phyloP scores from a whole-genome alignment of 2,888 invertebrate species.

The Lagria hirta region DNA sequence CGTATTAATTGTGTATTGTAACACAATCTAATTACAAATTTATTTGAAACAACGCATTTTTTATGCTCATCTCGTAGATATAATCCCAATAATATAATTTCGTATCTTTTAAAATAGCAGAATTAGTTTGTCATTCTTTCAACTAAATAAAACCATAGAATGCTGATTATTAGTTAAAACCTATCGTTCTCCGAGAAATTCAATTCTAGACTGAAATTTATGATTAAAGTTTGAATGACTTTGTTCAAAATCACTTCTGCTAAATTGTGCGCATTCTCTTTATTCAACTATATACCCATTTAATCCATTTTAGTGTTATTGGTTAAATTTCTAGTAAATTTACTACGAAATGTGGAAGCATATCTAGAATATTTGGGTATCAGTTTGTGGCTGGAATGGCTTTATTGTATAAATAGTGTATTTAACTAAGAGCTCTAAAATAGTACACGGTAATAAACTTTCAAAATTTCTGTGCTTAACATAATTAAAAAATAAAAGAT shows the following conservation, averaged over 20 bases:
- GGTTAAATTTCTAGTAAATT: slow-evolving; percentile 49
- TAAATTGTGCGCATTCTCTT: slow-evolving; percentile 52
- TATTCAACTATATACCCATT: slow-evolving; percentile 50
- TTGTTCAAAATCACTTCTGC: slow-evolving; percentile 51
- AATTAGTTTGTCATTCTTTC: no score
- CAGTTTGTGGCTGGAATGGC: slow-evolving; percentile 20
- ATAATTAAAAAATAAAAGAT: no score
- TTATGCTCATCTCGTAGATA: no score
- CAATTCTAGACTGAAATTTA: slow-evolving; percentile 48
- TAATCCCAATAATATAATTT: no score
- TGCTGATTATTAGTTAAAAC: slow-evolving; percentile 37
- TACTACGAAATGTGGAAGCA: slow-evolving; percentile 42
- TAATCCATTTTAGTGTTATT: slow-evolving; percentile 52
- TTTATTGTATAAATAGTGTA: no score
- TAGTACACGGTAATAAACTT: no score
- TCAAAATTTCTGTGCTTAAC: no score
- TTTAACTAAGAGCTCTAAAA: no score
- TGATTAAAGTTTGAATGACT: slow-evolving; percentile 52
- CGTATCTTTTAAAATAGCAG: no score
- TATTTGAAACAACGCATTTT: no score
- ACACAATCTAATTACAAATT: no score
- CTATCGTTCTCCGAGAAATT: slow-evolving; percentile 39
- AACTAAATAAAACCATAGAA: slow-evolving; percentile 29
- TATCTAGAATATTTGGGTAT: slow-evolving; percentile 38
- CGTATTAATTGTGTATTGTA: slow-evolving; percentile 45